Base-by-base conservation (phyloP, 2,113 vertebrate genomes). In the Halichoerus grypus region DNA sequence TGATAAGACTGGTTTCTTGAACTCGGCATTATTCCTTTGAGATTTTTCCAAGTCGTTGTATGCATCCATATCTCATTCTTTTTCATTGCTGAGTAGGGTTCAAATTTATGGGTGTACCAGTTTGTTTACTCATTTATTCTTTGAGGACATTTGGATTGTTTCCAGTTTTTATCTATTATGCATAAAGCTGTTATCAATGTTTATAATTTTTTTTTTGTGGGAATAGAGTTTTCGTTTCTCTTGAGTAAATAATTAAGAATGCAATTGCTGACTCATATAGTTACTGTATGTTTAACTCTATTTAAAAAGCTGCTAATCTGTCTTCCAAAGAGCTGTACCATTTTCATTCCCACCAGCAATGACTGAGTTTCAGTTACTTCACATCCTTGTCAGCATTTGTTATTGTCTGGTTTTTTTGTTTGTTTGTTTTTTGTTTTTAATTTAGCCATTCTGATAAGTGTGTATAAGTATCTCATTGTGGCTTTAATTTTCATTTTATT, bases 401-500 rank as follows among this genome's bases (percentile, higher is more conserved):
- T 67, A 74, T 42, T 74, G 24, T 80, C 42, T 67, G 14, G 15
- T 33, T 67, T 15, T 33, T 67, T 67, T 77, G 39, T 22, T 33
- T 46, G 46, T 46, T 46, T 46, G 7, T 33, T 80, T 63, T 72
- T 16, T 31, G 26, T 80, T 63, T 72, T 16, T 31, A n/a, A 24
- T 57, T 84, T 85, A 82, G 7, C 24, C 22, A 61, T 76, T 53
- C 42, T 76, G 76, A 33, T 42, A 86, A 16, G 33, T 81, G 3
- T 61, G 33, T 69, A 65, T 33, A 92, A 71, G 19, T 72, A 55
- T n/a, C 59, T 72, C 18, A 9, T 46, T 51, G 18, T 72, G 69
- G 28, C 82, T 91, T 57, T 74, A 84, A 84, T 67, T 94, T 85
- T 4, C 33, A 89, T 85, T 84, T 79, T 51, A 19, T 33, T 89